phyloP scores from a whole-genome alignment of 37 sponge, comb jelly and placozoan species.

The Petrosia ficiformis region DNA sequence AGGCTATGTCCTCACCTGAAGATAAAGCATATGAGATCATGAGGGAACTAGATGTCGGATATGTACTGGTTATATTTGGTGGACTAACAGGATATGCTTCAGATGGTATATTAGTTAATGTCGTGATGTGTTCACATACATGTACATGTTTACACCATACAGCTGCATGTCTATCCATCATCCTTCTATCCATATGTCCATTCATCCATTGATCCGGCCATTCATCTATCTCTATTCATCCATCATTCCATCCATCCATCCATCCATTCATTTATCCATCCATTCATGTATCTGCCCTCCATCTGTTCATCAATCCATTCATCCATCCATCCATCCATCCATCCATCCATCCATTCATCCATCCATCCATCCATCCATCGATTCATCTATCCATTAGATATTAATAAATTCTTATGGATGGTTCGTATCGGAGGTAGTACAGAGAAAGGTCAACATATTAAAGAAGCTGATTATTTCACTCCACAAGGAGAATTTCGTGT shows the following conservation, averaged over 20 bases:
- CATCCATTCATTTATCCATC: too few relatives aligned
- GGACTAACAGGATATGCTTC: constrained; percentile 98
- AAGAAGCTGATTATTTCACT: constrained; percentile 95
- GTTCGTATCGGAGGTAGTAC: constrained; percentile 98
- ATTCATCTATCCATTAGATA: too few relatives aligned
- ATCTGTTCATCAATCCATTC: too few relatives aligned
- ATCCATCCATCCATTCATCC: too few relatives aligned
- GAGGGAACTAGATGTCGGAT: constrained; percentile 96
- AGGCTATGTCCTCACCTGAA: constrained; percentile 98
- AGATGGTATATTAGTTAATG: constrained; percentile 67
- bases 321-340: too few relatives aligned
- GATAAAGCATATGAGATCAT: constrained; percentile 97
- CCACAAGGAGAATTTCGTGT: constrained; percentile 96
- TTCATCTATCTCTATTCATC: too few relatives aligned
- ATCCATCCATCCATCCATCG: too few relatives aligned
- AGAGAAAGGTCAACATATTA: constrained; percentile 88
- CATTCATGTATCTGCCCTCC: too few relatives aligned
- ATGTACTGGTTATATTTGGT: constrained; percentile 98
- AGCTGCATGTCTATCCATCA: not conserved
- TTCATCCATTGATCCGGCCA: too few relatives aligned
- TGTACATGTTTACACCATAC: too few relatives aligned
- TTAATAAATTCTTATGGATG: constrained; percentile 99
- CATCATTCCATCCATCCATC: too few relatives aligned
- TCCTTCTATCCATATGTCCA: too few relatives aligned
- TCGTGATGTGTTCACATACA: not conserved